Evolutionary conservation across 2,113 vertebrate genomes (phyloP), one percentile per base, ranked within the genome.

Genomic region (Willisornis vidua): DNA sequence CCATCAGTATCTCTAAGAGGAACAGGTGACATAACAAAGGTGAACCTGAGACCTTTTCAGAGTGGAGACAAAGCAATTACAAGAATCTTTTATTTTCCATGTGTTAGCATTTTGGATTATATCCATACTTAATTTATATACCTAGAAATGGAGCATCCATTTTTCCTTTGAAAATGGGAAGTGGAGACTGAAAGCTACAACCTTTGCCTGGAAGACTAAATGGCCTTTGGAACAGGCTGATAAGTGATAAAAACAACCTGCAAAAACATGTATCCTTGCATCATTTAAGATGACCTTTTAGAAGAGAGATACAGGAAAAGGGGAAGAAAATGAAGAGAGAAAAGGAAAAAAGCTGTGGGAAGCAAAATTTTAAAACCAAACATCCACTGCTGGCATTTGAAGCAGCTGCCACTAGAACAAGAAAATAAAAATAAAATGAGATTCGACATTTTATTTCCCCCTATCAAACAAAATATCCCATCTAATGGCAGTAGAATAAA

Each of bases 401-500:
- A 81, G 59, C 88, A 94, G 92, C 85, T 79, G 19, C 90, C 4
- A 5, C 82, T 89, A 73, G 85, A 51, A 62, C 58, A 86, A 90
- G 90, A 94, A 97, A 96, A 97, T 91, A 96, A 95, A 97, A 97
- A 96, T 94, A 97, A 97, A 97, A 97, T 90, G 85, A 67, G 87
- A 96, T 96, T 90, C 75, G 43, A 92, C 46, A 6, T 96, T 98
- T 97, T 97, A 95, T 96, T 96, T 96, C 79, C 78, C 84, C 71
- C 94, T 88, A 97, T 98, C 97, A 97, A 98, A 96, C 91, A 95
- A 96, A 97, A 96, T 94, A 97, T 97, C 90, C 97, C 93, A 94
- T 94, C 92, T 98, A 98, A 98, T 97, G 93, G 97, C 96, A 97
- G 82, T 46, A 94, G 96, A 97, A 98, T 97, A 97, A 97, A 97